Percentiles rank a stretch among this genome's conserved stretches.
Evolutionary conservation across 2,888 invertebrate genomes (phyloP).

Genomic region (Campaea margaritaria): DNA sequence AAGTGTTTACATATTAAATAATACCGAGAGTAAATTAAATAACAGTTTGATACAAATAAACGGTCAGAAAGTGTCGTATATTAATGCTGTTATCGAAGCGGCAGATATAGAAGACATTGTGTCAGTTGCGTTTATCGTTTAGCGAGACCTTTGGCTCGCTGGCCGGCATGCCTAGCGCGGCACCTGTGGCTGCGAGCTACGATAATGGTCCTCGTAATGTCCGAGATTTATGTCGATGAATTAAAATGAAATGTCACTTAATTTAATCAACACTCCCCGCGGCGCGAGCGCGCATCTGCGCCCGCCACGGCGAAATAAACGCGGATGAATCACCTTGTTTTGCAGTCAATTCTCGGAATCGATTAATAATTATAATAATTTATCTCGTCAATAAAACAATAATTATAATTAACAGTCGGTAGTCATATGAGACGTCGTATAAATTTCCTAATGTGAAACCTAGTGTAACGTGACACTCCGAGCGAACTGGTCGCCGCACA

Average conservation of each 20-base stretch:
- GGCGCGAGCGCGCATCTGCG: constrained; percentile 66
- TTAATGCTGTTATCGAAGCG: constrained; percentile 32
- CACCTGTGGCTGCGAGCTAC: constrained; percentile 63
- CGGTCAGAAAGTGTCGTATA: constrained; percentile 34
- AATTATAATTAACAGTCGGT: constrained; percentile 82
- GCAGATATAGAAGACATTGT: constrained; percentile 57
- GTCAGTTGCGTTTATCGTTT: constrained; percentile 61
- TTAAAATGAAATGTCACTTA: constrained; percentile 82
- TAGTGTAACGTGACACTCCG: constrained; percentile 77
- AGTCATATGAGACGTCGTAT: constrained; percentile 82
- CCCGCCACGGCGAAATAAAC: constrained; percentile 60
- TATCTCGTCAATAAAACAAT: constrained; percentile 81
- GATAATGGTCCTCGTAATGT: constrained; percentile 72
- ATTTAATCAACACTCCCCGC: constrained; percentile 77
- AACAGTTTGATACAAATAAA: constrained; percentile 33
- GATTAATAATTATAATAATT: constrained; percentile 80
- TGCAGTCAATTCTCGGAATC: constrained; percentile 78
- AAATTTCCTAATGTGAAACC: constrained; percentile 85
- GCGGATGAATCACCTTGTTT: constrained; percentile 81
- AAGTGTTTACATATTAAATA: constrained; percentile 27
- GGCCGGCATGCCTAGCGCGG: constrained; percentile 39
- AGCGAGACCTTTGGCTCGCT: constrained; percentile 56
- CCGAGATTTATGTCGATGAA: constrained; percentile 73
- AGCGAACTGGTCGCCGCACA: constrained; percentile 72
- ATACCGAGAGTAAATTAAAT: constrained; percentile 25